These are phyloP conservation scores for Hyalella azteca DNA, from an alignment of 2,888 invertebrate genomes.

Conservation along the genomic window DNA sequence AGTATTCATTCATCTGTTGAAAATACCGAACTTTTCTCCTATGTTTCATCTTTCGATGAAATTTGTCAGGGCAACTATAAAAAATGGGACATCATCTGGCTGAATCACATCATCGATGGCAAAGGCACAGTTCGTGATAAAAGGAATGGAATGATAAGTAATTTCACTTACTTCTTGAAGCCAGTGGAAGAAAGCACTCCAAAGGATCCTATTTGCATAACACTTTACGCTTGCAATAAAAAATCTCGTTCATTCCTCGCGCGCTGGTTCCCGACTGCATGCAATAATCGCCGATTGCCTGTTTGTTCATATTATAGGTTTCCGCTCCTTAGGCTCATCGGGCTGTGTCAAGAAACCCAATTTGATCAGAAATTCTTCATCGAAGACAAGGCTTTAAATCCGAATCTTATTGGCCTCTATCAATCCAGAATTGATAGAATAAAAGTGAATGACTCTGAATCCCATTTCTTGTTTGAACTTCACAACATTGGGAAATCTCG, in stretches of 20 bases:
- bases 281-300: background rate
- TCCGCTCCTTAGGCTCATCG: background rate
- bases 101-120: background rate
- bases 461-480: background rate
- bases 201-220: background rate
- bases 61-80: background rate
- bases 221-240: background rate
- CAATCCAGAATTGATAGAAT: background rate
- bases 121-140: background rate
- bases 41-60: background rate
- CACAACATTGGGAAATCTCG: background rate
- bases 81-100: background rate
- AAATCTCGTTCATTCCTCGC: background rate
- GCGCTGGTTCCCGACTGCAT: background rate
- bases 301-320: background rate
- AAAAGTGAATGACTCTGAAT: background rate
- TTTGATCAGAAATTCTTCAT: background rate
- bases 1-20: background rate
- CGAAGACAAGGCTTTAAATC: background rate
- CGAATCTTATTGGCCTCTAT: background rate
- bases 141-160: background rate
- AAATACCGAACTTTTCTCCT: background rate
- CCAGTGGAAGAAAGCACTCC: background rate
- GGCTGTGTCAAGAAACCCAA: background rate
- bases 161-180: background rate